phyloP scores from a whole-genome alignment of 2,888 invertebrate species.

The Leptinotarsa tumamoca region DNA sequence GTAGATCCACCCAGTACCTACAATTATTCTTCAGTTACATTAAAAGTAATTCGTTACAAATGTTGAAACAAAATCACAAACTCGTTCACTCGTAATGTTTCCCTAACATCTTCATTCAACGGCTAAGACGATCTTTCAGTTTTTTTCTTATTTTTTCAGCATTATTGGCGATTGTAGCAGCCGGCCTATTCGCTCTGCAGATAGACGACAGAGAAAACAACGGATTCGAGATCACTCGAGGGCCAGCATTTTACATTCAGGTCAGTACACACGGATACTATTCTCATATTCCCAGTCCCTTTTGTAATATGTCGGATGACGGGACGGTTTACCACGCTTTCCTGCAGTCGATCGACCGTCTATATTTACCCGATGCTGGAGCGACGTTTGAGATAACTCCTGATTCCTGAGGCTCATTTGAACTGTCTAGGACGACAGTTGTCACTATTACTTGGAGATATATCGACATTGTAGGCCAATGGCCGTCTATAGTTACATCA shows the following conservation, averaged over 20 bases:
- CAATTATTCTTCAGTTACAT: background rate
- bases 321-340: constrained; percentile 17
- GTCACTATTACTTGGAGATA: no score
- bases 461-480: no score
- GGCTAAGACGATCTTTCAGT: background rate
- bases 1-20: no score
- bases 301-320: constrained; percentile 20
- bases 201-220: constrained; percentile 80
- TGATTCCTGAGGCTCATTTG: background rate
- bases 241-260: constrained; percentile 90
- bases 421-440: background rate
- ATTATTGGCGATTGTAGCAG: constrained; percentile 82
- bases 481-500: no score
- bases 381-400: background rate
- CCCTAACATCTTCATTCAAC: background rate
- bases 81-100: background rate
- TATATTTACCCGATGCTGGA: background rate
- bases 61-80: background rate
- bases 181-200: constrained; percentile 86
- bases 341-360: background rate
- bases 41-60: background rate
- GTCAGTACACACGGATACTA: constrained; percentile 64
- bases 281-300: constrained; percentile 27
- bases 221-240: constrained; percentile 81
- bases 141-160: constrained; percentile 68